Evolutionary conservation across 2,797 vertebrate species (phyloP).

Genomic region (Acanthurus tractus): DNA sequence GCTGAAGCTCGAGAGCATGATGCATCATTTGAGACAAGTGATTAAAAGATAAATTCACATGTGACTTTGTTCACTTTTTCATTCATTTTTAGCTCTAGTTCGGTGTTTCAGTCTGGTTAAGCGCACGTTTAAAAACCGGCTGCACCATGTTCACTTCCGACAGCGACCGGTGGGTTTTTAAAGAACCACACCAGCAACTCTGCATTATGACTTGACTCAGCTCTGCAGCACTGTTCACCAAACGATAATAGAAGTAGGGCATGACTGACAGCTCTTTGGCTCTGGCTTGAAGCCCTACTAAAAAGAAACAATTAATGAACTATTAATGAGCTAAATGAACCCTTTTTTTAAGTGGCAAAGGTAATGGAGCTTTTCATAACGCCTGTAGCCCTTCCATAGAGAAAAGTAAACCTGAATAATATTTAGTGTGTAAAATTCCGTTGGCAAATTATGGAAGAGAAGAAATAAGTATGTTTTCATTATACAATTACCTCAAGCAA

Average conservation of each 20-base stretch:
- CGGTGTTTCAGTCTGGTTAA: slow-evolving; percentile 3
- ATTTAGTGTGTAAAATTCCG: no score
- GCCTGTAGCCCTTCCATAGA: slow-evolving; percentile 53
- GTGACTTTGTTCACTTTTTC: not conserved
- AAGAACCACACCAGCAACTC: slow-evolving; percentile 9
- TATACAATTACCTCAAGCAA: no score
- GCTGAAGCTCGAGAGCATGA: not conserved
- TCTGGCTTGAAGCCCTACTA: slow-evolving; percentile 61
- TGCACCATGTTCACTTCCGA: no score
- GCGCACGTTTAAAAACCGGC: not conserved
- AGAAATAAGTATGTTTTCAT: no score
- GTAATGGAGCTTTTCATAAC: slow-evolving; percentile 74
- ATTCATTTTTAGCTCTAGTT: not conserved
- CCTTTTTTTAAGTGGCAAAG: slow-evolving; percentile 66
- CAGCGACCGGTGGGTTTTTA: not conserved
- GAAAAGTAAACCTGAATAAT: slow-evolving; percentile 41
- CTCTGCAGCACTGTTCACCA: slow-evolving; percentile 42
- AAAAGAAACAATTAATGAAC: slow-evolving; percentile 76
- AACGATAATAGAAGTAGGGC: slow-evolving; percentile 61
- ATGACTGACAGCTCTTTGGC: slow-evolving; percentile 55
- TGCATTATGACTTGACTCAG: slow-evolving; percentile 16
- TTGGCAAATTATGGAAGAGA: no score
- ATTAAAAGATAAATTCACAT: slow-evolving; percentile 1
- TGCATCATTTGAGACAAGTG: not conserved
- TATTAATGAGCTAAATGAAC: slow-evolving; percentile 74